Conservation (phyloP, 2,888 invertebrate genomes). For the Ceraclea dissimilis region DNA sequence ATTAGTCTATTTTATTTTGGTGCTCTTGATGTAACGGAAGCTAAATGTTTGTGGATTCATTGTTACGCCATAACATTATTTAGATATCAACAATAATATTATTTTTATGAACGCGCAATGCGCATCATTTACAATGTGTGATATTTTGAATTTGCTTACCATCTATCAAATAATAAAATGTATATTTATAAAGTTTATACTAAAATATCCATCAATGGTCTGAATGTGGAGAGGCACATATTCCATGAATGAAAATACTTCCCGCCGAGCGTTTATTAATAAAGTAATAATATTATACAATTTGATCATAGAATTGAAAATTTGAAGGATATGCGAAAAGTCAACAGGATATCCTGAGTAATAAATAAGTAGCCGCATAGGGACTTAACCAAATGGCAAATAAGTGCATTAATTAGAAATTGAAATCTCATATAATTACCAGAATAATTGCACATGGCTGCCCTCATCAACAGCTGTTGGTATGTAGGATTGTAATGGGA, state of each 20-base stretch:
- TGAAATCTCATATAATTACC: slow-evolving; percentile 4
- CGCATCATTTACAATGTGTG: neutral
- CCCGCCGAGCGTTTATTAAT: too few relatives aligned
- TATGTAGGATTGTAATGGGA: slow-evolving; percentile 14
- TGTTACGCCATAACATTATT: neutral
- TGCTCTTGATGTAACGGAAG: neutral
- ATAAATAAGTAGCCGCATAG: neutral
- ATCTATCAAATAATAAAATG: too few relatives aligned
- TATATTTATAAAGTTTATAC: too few relatives aligned
- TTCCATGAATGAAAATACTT: too few relatives aligned
- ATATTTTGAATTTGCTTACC: neutral
- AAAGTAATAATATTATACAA: too few relatives aligned
- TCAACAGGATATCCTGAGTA: slow-evolving; percentile 4
- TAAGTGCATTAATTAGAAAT: too few relatives aligned
- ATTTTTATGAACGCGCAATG: neutral
- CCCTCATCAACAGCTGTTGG: slow-evolving; percentile 17
- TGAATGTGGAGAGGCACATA: too few relatives aligned
- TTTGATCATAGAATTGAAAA: neutral
- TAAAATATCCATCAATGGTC: too few relatives aligned
- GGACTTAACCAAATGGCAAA: neutral
- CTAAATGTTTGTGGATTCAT: neutral
- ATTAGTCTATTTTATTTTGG: too few relatives aligned
- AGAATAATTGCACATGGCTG: slow-evolving; percentile 16
- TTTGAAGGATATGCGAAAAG: neutral
- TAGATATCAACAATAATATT: neutral